Conservation (phyloP, 2,113 vertebrate genomes). For the Cnemophilus loriae region DNA sequence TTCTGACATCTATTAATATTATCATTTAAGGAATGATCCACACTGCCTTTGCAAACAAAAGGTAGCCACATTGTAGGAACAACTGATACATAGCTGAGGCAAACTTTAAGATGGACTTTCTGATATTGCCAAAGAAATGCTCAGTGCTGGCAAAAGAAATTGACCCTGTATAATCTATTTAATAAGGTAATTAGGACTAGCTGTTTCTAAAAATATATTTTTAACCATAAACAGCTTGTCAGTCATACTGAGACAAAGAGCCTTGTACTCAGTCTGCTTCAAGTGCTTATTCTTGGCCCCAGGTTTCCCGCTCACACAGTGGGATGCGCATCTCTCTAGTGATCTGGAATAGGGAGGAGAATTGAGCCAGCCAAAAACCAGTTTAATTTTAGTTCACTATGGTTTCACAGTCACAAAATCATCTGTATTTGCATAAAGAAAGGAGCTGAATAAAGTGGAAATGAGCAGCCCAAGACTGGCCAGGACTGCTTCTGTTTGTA, state of each 20-base stretch:
- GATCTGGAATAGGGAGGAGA: neutral
- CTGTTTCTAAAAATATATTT: neutral
- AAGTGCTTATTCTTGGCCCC: neutral
- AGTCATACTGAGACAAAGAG: neutral
- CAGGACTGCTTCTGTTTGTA: neutral
- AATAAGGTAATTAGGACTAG: neutral
- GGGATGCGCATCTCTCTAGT: neutral
- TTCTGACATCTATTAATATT: neutral
- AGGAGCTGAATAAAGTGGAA: neutral
- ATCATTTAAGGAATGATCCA: neutral
- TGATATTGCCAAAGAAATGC: neutral
- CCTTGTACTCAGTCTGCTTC: neutral
- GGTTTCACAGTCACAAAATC: neutral
- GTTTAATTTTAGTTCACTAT: neutral
- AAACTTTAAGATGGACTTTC: neutral
- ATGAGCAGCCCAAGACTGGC: neutral
- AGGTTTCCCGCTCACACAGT: neutral
- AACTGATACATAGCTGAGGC: neutral
- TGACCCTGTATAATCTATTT: neutral
- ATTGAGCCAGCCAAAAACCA: neutral
- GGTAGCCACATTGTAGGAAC: neutral
- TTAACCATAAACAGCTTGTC: neutral
- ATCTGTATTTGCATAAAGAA: neutral
- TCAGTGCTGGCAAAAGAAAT: neutral
- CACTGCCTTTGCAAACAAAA: neutral